Conservation (phyloP, 2,113 vertebrate genomes). For the Crypturellus undulatus region DNA sequence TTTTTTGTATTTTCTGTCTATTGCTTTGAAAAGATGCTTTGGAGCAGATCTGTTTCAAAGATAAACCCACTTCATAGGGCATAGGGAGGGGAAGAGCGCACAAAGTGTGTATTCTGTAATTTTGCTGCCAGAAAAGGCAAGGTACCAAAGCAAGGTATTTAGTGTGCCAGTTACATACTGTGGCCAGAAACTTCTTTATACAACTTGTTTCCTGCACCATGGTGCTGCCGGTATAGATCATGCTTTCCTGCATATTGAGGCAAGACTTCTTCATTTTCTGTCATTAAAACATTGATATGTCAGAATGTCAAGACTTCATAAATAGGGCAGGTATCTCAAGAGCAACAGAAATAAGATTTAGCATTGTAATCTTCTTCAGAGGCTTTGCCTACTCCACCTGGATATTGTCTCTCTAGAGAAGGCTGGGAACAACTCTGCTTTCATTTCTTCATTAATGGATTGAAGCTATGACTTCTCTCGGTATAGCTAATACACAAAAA, state of each 20-base stretch:
- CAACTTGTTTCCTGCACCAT: neutral
- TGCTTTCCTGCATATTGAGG: neutral
- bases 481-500: neutral
- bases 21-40: rapidly evolving
- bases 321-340: neutral
- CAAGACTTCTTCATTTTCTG: neutral
- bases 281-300: neutral
- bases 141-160: neutral
- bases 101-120: neutral
- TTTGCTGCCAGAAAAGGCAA: too few species aligned
- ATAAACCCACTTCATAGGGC: neutral
- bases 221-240: rapidly evolving
- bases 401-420: neutral
- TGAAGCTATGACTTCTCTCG: neutral
- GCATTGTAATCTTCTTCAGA: neutral
- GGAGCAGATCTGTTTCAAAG: neutral
- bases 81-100: rapidly evolving
- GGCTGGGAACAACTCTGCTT: neutral
- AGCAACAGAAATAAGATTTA: neutral
- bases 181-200: neutral
- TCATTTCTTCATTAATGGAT: neutral
- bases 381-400: neutral
- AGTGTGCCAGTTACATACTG: neutral
- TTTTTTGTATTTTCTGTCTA: rapidly evolving
- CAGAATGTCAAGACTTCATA: neutral